Conservation (phyloP, 1,140 invertebrate genomes). For the Drosophila sechellia region DNA sequence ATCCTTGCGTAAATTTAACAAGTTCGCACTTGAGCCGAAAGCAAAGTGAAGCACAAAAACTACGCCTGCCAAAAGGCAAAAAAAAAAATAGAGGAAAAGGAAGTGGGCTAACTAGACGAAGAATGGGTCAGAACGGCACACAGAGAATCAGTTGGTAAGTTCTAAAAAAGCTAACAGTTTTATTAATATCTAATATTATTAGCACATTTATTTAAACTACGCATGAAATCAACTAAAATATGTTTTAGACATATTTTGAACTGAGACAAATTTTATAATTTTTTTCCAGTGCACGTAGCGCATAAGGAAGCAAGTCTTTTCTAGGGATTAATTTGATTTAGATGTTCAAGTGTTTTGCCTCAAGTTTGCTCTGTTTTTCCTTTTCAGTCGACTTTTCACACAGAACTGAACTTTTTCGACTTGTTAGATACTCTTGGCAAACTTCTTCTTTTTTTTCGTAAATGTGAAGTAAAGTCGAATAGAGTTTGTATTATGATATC, state of each 20-base stretch:
- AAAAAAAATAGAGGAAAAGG: not conserved
- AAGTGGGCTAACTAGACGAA: conserved; percentile 29
- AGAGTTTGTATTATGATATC: not conserved
- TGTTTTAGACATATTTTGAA: too few species aligned
- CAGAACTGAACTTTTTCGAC: conserved; percentile 25
- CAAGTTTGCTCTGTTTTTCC: conserved; percentile 31
- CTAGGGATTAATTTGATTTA: conserved; percentile 80
- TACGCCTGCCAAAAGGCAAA: conserved; percentile 50
- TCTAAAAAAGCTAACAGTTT: too few species aligned
- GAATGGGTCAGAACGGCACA: conserved; percentile 17
- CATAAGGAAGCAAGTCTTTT: conserved; percentile 41
- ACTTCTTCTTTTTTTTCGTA: conserved; percentile 16
- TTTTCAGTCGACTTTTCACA: not conserved
- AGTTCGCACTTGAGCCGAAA: conserved; percentile 77
- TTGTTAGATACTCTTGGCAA: conserved; percentile 29
- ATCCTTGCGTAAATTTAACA: conserved; percentile 81
- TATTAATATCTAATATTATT: too few species aligned
- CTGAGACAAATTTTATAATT: not conserved
- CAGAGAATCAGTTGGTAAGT: not conserved
- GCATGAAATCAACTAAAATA: too few species aligned
- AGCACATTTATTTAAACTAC: too few species aligned
- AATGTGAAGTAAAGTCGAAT: not conserved
- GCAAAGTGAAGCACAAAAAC: conserved; percentile 63
- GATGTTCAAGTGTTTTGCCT: conserved; percentile 72
- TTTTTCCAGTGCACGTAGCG: not conserved